Evolutionary conservation across 2,113 vertebrate genomes (phyloP), one percentile per base, ranked within the genome.

Genomic region (Mastomys coucha): DNA sequence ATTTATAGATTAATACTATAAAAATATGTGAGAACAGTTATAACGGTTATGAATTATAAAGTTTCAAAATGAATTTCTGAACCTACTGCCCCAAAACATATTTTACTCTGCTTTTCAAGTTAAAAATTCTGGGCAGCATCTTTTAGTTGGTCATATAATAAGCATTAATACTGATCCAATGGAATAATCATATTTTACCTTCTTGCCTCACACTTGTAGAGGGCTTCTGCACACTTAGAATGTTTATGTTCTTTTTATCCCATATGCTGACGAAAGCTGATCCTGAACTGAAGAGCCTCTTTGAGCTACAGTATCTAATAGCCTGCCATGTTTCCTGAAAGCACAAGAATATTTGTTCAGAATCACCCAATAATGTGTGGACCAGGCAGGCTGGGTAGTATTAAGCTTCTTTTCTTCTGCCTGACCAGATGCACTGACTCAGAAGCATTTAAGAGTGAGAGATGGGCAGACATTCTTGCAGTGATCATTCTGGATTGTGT

Each of bases 31-130:
- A 76, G 80, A 95, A 88, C 63, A 7, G 22, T 85, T 65, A 63
- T 14, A 72, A 76, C 90, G 12, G 63, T 2, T 67, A 24, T 81
- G 17, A 65, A 88, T 87, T 78, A 85, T 31, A 77, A 89, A 72
- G 7, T 76, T 91, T 87, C 24, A 84, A 95, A 65, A 70, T 65
- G 58, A 53, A 81, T 86, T 95, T 92, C 51, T 58, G 88, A 84
- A 3, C 26, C 26, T 73, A 58, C 88, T 45, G 8, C 12, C 9
- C 45, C 26, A 92, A 85, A 96, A 89, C 53, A 73, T 33, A 78
- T 89, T 93, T n/a, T 51, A 58, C 4, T 84, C 13, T 84, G 10
- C 11, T 58, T 60, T 91, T 89, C 28, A 91, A 69, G 39, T 31
- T n/a, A 33, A 70, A 69, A 69, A 49, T 69, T 93, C 75, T 58